Conservation (phyloP, 2,113 vertebrate species). For the Poeciliopsis occidentalis region DNA sequence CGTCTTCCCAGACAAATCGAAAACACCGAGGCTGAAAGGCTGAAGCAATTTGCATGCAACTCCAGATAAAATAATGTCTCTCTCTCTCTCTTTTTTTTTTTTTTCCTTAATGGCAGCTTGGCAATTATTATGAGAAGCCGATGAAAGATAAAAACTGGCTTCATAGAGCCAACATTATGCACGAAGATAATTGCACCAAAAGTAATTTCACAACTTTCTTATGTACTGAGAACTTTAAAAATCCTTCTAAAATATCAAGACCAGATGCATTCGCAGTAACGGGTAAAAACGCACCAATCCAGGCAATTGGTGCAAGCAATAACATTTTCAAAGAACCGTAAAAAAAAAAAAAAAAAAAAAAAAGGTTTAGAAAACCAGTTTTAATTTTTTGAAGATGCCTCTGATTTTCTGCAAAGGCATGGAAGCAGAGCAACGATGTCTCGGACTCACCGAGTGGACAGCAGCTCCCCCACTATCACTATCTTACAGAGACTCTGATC, state of each 20-base stretch:
- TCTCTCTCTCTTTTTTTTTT: background rate
- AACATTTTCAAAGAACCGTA: background rate
- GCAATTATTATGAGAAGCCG: slow-evolving; percentile 33
- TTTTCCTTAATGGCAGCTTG: slow-evolving; percentile 26
- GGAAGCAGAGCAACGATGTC: slow-evolving; percentile 1
- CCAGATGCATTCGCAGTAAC: background rate
- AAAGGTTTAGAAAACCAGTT: background rate
- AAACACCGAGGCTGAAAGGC: slow-evolving; percentile 41
- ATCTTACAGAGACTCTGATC: background rate
- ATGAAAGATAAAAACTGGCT: slow-evolving; percentile 13
- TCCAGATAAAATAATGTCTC: slow-evolving; percentile 10
- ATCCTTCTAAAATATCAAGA: background rate
- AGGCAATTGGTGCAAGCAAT: background rate
- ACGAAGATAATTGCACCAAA: no score
- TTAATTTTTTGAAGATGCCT: background rate
- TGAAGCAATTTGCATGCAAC: slow-evolving; percentile 44
- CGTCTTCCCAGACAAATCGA: slow-evolving; percentile 37
- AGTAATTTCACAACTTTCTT: background rate
- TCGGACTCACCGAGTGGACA: slow-evolving; percentile 50
- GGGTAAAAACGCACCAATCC: background rate
- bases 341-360: background rate
- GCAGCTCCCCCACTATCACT: slow-evolving; percentile 21
- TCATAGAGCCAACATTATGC: background rate
- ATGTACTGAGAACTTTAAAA: background rate
- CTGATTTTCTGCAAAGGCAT: slow-evolving; percentile 6